These are phyloP conservation scores for Anseranas semipalmata DNA, from an alignment of 2,113 vertebrate species.

Conservation along the genomic window DNA sequence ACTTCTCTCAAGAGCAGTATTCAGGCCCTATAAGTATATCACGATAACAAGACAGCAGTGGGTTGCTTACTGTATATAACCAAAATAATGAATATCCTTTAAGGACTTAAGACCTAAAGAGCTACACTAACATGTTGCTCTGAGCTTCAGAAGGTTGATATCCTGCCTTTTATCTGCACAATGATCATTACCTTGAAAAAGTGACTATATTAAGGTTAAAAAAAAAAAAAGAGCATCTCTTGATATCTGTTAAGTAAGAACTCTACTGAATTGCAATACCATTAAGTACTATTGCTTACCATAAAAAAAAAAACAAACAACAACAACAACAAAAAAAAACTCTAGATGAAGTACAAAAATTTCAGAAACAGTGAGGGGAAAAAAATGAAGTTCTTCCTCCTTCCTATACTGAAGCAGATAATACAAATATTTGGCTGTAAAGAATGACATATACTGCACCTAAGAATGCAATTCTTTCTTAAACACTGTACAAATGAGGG, in stretches of 20 bases:
- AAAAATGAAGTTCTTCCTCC: neutral
- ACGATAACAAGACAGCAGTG: no score
- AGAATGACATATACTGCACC: neutral
- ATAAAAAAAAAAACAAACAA: neutral
- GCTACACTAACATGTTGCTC: neutral
- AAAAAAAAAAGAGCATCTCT: neutral
- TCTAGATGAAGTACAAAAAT: neutral
- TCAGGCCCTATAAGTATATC: neutral
- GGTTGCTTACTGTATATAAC: no score
- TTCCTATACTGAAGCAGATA: neutral
- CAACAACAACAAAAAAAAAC: neutral
- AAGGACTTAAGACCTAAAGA: neutral
- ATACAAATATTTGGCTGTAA: neutral
- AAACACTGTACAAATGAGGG: neutral
- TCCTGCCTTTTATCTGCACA: neutral
- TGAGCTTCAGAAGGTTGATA: neutral
- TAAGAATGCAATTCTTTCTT: neutral
- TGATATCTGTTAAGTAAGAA: neutral
- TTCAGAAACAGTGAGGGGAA: neutral
- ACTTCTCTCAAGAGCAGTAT: neutral
- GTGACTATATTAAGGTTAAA: neutral
- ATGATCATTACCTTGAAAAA: neutral
- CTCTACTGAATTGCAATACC: neutral
- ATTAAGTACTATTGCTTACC: neutral
- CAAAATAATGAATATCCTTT: neutral